Conservation (phyloP, 2,888 invertebrate genomes). For the Meandrusa payeni region DNA sequence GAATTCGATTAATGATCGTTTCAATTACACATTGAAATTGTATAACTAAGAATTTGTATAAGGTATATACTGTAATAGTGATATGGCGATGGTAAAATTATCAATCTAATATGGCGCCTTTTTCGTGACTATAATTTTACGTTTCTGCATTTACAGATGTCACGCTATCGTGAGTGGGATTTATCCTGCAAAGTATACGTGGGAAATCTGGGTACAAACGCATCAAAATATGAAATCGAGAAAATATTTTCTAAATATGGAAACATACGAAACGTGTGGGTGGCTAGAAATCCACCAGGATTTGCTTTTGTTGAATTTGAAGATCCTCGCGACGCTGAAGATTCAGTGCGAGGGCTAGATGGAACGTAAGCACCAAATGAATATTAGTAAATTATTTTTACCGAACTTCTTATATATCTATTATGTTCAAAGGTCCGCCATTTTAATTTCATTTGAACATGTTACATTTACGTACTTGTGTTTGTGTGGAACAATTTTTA, state of each 20-base stretch:
- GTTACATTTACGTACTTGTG: no score
- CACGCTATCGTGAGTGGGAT: constrained; percentile 89
- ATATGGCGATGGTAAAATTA: no score
- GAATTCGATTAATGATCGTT: no score
- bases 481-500: no score
- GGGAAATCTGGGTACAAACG: constrained; percentile 94
- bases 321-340: constrained; percentile 93
- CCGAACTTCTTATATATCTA: no score
- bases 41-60: no score
- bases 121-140: constrained; percentile 6
- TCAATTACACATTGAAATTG: no score
- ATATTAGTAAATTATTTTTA: background rate
- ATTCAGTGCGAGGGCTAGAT: constrained; percentile 90
- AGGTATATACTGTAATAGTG: no score
- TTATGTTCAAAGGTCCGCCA: no score
- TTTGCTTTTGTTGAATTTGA: constrained; percentile 95
- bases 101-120: constrained; percentile 32
- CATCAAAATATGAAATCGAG: constrained; percentile 94
- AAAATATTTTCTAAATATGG: constrained; percentile 94
- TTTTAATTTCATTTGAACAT: constrained; percentile 14
- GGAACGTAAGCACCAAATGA: constrained; percentile 81
- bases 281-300: constrained; percentile 95
- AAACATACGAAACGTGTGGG: constrained; percentile 94
- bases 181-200: constrained; percentile 95
- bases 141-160: constrained; percentile 77